Percentiles rank a stretch among this genome's conserved stretches.
Evolutionary conservation across 1,140 invertebrate genomes (phyloP).

Genomic region (Musca vetustissima): DNA sequence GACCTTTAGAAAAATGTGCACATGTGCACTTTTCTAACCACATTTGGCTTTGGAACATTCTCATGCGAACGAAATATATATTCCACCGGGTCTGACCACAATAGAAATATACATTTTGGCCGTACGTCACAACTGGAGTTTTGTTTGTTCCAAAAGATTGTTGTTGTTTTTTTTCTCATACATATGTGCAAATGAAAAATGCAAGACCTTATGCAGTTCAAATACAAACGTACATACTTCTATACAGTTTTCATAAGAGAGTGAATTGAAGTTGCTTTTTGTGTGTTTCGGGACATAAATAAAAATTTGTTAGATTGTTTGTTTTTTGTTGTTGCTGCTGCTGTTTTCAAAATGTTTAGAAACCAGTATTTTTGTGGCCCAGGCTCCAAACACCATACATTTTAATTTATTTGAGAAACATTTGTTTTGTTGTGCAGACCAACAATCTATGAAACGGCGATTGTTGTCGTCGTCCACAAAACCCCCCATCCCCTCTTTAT

Average conservation of each 20-base stretch:
- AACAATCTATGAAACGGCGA: too few relatives aligned
- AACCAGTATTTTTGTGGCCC: too few relatives aligned
- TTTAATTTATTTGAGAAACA: slow-evolving; percentile 14
- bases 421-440: neutral
- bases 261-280: neutral
- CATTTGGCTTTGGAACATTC: too few relatives aligned
- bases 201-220: slow-evolving; percentile 16
- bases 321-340: neutral
- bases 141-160: too few relatives aligned
- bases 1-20: slow-evolving; percentile 23
- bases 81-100: too few relatives aligned
- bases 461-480: too few relatives aligned
- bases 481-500: too few relatives aligned
- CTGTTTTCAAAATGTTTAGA: neutral
- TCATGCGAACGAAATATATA: too few relatives aligned
- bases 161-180: too few relatives aligned
- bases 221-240: too few relatives aligned
- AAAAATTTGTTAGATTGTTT: slow-evolving; percentile 13
- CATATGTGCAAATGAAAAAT: neutral
- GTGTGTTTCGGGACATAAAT: neutral
- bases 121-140: too few relatives aligned
- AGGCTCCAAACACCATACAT: neutral
- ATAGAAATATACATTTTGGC: too few relatives aligned
- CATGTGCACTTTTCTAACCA: slow-evolving; percentile 1
- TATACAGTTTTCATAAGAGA: slow-evolving; percentile 1